Conservation (phyloP, 2,888 invertebrate genomes). For the Dicroscelio sp. region DNA sequence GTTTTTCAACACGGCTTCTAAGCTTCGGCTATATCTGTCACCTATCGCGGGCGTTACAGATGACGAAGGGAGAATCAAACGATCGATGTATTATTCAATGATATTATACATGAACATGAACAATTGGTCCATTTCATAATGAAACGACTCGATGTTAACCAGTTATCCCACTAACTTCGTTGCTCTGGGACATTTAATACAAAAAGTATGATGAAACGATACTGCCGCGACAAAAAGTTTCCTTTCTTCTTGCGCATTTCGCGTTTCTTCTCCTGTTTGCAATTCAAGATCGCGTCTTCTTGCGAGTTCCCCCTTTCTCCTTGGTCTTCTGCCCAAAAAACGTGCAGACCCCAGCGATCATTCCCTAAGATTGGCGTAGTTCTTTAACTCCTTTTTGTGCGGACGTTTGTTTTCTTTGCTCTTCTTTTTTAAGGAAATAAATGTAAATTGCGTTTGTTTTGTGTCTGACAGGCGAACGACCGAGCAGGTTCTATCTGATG, state of each 20-base stretch:
- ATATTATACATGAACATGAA: conserved; percentile 11
- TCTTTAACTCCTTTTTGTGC: conserved; percentile 64
- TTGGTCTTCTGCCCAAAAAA: conserved; percentile 63
- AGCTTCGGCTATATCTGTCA: too few species aligned
- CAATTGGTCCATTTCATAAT: conserved; percentile 24
- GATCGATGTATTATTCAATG: conserved; percentile 12
- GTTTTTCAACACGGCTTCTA: background rate
- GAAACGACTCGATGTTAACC: background rate
- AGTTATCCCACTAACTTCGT: too few species aligned
- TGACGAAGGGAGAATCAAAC: background rate
- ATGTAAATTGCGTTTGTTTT: conserved; percentile 81
- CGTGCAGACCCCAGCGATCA: conserved; percentile 71
- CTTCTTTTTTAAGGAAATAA: conserved; percentile 77
- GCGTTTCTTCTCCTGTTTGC: conserved; percentile 61
- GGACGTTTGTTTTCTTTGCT: conserved; percentile 62
- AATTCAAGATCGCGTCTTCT: conserved; percentile 71
- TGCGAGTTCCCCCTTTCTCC: conserved; percentile 28
- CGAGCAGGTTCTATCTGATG: conserved; percentile 89
- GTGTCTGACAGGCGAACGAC: conserved; percentile 92
- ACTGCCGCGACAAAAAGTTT: conserved; percentile 50
- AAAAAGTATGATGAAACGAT: conserved; percentile 62
- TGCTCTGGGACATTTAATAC: background rate
- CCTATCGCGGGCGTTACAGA: background rate
- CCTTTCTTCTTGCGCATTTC: conserved; percentile 62
- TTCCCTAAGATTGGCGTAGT: conserved; percentile 68